These are phyloP conservation scores for Magallana angulata DNA, from an alignment of 1,140 invertebrate species.

Conservation along the genomic window DNA sequence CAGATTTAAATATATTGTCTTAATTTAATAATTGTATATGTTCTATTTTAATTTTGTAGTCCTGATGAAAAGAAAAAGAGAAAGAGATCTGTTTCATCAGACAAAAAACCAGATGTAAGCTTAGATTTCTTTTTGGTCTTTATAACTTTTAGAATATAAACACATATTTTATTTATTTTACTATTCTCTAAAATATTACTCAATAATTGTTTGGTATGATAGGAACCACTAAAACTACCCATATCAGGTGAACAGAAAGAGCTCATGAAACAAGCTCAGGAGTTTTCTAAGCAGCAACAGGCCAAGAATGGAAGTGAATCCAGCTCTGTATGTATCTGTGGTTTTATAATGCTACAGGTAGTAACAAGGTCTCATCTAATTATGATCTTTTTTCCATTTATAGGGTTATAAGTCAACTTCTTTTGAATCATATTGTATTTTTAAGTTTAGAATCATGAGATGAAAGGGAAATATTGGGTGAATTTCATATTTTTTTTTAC, in stretches of 20 bases:
- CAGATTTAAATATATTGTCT: too few relatives aligned
- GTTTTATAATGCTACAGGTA: too few relatives aligned
- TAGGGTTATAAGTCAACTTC: neutral
- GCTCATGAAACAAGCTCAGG: constrained; percentile 78
- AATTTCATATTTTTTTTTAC: neutral
- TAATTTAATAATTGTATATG: too few relatives aligned
- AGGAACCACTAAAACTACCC: constrained; percentile 76
- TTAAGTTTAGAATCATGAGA: neutral
- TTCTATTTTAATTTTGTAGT: constrained; percentile 25
- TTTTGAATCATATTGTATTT: neutral
- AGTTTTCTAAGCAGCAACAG: constrained; percentile 78
- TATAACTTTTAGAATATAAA: too few relatives aligned
- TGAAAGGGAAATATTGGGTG: neutral
- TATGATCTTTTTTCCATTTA: neutral
- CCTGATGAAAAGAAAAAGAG: constrained; percentile 67
- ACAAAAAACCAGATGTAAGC: constrained; percentile 66
- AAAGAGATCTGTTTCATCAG: constrained; percentile 66
- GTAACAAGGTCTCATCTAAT: too few relatives aligned
- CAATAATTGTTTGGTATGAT: constrained; percentile 41
- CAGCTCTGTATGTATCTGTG: constrained; percentile 44
- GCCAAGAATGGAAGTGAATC: constrained; percentile 62
- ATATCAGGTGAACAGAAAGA: constrained; percentile 78
- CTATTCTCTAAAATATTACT: neutral
- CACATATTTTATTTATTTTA: neutral
- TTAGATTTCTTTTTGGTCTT: neutral